Evolutionary conservation across 2,888 invertebrate species (phyloP), one percentile per base, ranked within the genome.

Genomic region (Temnothorax rugatulus): DNA sequence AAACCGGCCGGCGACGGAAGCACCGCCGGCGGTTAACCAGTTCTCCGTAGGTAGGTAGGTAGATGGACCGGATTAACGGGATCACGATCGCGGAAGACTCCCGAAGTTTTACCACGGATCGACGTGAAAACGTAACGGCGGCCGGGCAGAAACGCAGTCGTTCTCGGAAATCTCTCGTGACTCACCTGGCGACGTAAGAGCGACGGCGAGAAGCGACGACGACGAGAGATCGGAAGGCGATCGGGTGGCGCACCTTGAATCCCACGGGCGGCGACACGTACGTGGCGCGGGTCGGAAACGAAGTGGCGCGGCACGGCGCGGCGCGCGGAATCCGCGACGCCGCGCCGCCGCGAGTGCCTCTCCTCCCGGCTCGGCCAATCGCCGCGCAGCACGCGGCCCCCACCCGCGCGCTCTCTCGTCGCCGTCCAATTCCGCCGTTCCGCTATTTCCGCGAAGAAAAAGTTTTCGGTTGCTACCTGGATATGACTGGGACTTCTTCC

Each of bases 201-300:
- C 18, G n/a, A 76, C 34, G 18, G 18, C 73, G 25, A 38, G 73
- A 52, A 18, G 38, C 3, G 57, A 18, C 68, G 52, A 13, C 54
- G 52, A 52, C 7, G 41, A 52, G 38, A 47, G 54, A 76, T 68
- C 50, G 76, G 13, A 29, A 29, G 52, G n/a, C n/a, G 38, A 77
- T 77, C 69, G 76, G 41, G 41, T 41, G n/a, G 69, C 89, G 86
- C 86, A 89, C 88, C 86, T 84, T 89, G 29, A 9, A 57, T 21
- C 47, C 47, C 44, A 11, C 25, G 25, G 21, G 29, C 54, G 82
- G 74, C 91, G 41, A 79, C 91, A 90, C 91, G 86, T 87, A 89
- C 89, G 29, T 8, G 9, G 87, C 91, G 92, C 91, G 88, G 91
- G 92, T 91, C 91, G 91, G 92, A 91, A 92, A 92, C 92, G 90